Evolutionary conservation across 2,888 invertebrate genomes (phyloP), one percentile per base, ranked within the genome.

Genomic region (Ypsolopha scabrella): DNA sequence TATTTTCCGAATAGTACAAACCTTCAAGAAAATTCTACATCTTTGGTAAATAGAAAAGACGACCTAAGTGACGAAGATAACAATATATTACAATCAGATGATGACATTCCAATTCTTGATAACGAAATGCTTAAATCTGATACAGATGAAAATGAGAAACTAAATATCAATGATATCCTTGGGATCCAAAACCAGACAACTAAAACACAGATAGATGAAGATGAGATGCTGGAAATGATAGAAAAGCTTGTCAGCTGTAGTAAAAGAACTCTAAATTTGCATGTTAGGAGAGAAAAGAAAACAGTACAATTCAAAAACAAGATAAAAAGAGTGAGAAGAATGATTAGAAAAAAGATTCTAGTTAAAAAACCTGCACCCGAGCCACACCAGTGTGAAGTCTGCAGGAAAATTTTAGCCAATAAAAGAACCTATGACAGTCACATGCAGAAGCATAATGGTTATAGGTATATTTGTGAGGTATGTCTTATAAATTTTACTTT

Each of bases 391-490:
- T 83, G 83, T 51, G 63, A 68, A 34, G 57, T 78, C 39, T 83
- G 83, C 52, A 59, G 70, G 1, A 77, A 72, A 60, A 61, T 65
- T 0, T 59, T 82, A 36, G 70, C 78, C 0, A 80, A 75, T 43
- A 62, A 57, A 6, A 48, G 61, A 1, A 75, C 80, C 0, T 81
- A 70, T 24, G 59, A 68, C 11, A 64, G 70, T 43, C 85, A 85
- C 41, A 80, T 81, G 79, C 73, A 80, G 60, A 62, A 75, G 1
- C 85, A 83, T 47, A 75, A 60, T 1, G 69, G 70, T 3, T 79
- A 66, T 51, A 62, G 64, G 39, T 82, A 56, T 13, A 81, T 86
- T 2, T 86, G 85, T 37, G 85, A 86, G 51, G 51, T 54, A 33
- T 35, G 48, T 37, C 3, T 37, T 49, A 24, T 24, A 24, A 24